Evolutionary conservation across 2,888 invertebrate species (phyloP).

Genomic region (Mythimna impura): DNA sequence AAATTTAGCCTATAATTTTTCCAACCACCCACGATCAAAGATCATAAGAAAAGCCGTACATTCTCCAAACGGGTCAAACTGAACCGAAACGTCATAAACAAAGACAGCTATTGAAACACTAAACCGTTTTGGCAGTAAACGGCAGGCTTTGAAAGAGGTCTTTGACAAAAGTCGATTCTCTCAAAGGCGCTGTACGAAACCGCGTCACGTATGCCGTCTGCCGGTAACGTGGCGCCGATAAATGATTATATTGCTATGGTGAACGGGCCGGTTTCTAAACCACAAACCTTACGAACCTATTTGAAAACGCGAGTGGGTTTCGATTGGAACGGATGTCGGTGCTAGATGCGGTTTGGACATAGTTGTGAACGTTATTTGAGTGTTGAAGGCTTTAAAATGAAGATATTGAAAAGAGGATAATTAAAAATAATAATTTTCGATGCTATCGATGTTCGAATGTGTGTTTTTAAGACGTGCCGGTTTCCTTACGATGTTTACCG

Average conservation of each 20-base stretch:
- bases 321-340: conserved; percentile 10
- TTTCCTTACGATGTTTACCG: no score
- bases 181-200: conserved; percentile 68
- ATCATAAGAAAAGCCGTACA: conserved; percentile 42
- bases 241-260: conserved; percentile 81
- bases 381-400: not conserved
- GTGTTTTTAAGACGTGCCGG: no score
- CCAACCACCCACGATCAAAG: conserved; percentile 14
- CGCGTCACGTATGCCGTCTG: conserved; percentile 78
- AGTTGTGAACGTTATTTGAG: not conserved
- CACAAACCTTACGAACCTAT: conserved; percentile 71
- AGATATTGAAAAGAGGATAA: not conserved
- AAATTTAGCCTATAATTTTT: not conserved
- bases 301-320: conserved; percentile 53
- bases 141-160: conserved; percentile 57
- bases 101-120: conserved; percentile 61
- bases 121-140: conserved; percentile 63
- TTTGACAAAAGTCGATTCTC: conserved; percentile 67
- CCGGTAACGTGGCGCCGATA: conserved; percentile 71
- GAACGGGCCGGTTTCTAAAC: conserved; percentile 75
- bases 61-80: conserved; percentile 32
- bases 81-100: conserved; percentile 51
- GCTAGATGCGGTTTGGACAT: conserved; percentile 33
- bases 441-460: no score
- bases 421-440: no score